Percentiles rank a stretch among this genome's conserved stretches.
Conservation (phyloP, 2,113 vertebrate species). For the Sebastes fasciatus region DNA sequence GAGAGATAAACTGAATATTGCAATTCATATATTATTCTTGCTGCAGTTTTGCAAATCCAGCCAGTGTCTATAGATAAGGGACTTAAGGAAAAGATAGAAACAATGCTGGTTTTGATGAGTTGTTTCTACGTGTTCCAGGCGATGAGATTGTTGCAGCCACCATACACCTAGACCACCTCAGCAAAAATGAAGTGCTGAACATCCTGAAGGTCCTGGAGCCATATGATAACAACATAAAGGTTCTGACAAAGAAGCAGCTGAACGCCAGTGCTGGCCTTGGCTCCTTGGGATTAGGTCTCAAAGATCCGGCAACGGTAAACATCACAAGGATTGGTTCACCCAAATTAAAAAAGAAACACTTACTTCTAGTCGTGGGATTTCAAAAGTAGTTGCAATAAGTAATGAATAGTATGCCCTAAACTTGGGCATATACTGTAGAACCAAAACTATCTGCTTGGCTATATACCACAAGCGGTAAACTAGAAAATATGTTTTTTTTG, state of each 20-base stretch:
- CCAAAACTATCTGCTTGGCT: neutral
- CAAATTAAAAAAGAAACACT: neutral
- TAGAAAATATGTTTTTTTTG: neutral
- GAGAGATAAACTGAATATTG: neutral
- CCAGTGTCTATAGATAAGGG: neutral
- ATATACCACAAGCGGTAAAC: neutral
- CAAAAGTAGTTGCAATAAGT: neutral
- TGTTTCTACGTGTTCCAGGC: constrained; percentile 63
- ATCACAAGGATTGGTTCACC: neutral
- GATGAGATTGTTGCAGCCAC: constrained; percentile 81
- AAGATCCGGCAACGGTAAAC: constrained; percentile 58
- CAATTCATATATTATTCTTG: neutral
- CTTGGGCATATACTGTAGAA: no score
- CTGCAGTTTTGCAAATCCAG: neutral
- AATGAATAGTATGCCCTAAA: neutral
- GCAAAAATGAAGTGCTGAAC: constrained; percentile 67
- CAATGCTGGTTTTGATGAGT: neutral
- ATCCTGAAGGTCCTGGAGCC: constrained; percentile 79
- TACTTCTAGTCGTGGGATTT: neutral
- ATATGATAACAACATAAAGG: constrained; percentile 78
- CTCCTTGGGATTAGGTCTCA: constrained; percentile 44
- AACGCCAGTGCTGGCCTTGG: constrained; percentile 25
- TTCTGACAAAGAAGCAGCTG: constrained; percentile 77
- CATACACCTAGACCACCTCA: constrained; percentile 79
- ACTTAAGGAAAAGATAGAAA: neutral